phyloP scores from a whole-genome alignment of 2,797 vertebrate species.

The Takifugu ocellatus region DNA sequence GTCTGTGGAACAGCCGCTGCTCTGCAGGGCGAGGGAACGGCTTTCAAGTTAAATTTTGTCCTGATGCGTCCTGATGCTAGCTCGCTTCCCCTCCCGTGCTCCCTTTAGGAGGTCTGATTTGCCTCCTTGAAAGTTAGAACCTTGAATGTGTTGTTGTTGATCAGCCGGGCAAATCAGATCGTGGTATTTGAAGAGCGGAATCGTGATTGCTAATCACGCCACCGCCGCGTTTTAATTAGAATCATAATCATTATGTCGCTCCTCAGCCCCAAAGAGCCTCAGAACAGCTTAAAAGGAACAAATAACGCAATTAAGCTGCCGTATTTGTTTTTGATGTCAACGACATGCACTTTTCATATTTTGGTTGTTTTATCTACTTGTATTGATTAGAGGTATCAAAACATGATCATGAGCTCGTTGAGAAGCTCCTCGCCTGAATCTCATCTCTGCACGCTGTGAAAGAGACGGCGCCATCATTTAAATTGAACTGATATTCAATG shows the following conservation, averaged over 20 bases:
- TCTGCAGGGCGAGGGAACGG: slow-evolving; percentile 41
- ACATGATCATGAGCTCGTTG: slow-evolving; percentile 7
- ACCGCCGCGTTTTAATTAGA: slow-evolving; percentile 78
- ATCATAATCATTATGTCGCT: slow-evolving; percentile 72
- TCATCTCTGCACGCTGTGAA: slow-evolving; percentile 31
- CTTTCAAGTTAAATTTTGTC: slow-evolving; percentile 61
- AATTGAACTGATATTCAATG: slow-evolving; percentile 57
- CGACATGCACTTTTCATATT: slow-evolving; percentile 2
- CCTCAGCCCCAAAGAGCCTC: slow-evolving; percentile 64
- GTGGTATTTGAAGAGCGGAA: slow-evolving; percentile 77
- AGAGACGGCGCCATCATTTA: slow-evolving; percentile 59
- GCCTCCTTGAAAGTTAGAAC: slow-evolving; percentile 76
- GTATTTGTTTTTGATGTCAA: slow-evolving; percentile 42
- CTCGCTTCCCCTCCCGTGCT: background rate
- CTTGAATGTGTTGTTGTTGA: slow-evolving; percentile 61
- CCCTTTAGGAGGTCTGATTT: slow-evolving; percentile 72
- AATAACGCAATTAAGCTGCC: slow-evolving; percentile 54
- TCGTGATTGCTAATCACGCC: slow-evolving; percentile 80
- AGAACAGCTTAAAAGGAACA: slow-evolving; percentile 66
- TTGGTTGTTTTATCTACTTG: slow-evolving; percentile 16
- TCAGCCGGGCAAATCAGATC: slow-evolving; percentile 76
- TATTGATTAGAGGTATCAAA: slow-evolving; percentile 12
- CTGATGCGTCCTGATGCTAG: slow-evolving; percentile 31
- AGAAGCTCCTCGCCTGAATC: slow-evolving; percentile 17
- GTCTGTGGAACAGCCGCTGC: slow-evolving; percentile 40